Conservation (phyloP, 2,888 invertebrate species). For the Teleiodes luculella region DNA sequence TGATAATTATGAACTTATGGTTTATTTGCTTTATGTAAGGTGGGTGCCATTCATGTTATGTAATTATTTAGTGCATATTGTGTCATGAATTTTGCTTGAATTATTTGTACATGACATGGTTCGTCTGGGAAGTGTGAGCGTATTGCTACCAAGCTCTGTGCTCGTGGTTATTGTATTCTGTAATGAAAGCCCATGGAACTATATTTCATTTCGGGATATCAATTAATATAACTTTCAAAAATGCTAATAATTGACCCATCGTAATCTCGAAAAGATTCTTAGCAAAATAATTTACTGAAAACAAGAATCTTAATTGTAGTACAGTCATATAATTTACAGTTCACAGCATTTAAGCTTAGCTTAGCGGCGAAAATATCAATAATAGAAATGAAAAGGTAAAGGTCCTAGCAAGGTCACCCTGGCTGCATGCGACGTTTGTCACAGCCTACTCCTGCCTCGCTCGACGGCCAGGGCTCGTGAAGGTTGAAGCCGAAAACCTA, state of each 20-base stretch:
- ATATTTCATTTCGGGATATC: not conserved
- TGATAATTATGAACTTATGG: not conserved
- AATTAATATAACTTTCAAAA: too few species aligned
- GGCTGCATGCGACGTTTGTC: constrained; percentile 32
- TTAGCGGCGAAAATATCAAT: constrained; percentile 6
- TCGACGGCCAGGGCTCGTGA: not conserved
- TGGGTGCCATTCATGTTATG: constrained; percentile 66
- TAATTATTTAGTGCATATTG: constrained; percentile 61
- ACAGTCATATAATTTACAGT: constrained; percentile 11
- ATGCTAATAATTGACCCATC: too few species aligned
- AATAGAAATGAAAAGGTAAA: constrained; percentile 25
- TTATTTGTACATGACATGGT: constrained; percentile 54
- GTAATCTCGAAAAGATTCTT: too few species aligned
- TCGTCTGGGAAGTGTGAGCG: constrained; percentile 76
- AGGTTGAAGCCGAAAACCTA: not conserved
- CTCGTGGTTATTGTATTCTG: constrained; percentile 62
- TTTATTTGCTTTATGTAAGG: constrained; percentile 52
- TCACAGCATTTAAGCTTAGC: constrained; percentile 8
- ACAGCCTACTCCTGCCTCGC: constrained; percentile 19
- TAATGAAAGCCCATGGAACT: constrained; percentile 62
- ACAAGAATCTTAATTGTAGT: not conserved
- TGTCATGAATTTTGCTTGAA: constrained; percentile 60
- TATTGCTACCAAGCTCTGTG: constrained; percentile 75
- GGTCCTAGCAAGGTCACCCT: constrained; percentile 33
- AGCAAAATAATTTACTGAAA: too few species aligned